phyloP scores from a whole-genome alignment of 2,797 vertebrate genomes.

The Spondyliosoma cantharus region DNA sequence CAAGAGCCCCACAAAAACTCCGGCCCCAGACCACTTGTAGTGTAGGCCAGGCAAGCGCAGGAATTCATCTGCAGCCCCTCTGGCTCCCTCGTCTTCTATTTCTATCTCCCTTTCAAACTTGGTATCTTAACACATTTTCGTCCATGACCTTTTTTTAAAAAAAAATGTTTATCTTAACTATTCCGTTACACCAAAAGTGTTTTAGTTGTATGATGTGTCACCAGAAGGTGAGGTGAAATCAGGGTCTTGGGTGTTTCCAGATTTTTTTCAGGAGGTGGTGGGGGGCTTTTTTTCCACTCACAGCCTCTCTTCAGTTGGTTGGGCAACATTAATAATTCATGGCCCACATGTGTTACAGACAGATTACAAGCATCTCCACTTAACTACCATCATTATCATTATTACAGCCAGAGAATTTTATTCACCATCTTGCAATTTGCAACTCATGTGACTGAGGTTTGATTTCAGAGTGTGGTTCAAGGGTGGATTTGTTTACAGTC shows the following conservation, averaged over 20 bases:
- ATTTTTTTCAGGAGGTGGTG: not conserved
- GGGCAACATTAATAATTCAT: constrained; percentile 80
- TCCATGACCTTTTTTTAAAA: not conserved
- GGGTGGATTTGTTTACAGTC: constrained; percentile 58
- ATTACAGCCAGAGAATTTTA: constrained; percentile 67
- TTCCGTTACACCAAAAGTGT: constrained; percentile 1
- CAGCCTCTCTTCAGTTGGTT: constrained; percentile 46
- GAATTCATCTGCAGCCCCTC: constrained; percentile 71
- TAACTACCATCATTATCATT: constrained; percentile 71
- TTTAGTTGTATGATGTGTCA: constrained; percentile 15
- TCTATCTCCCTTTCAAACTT: constrained; percentile 29
- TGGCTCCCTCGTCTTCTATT: constrained; percentile 38
- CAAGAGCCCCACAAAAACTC: constrained; percentile 84
- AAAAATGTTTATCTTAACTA: not conserved
- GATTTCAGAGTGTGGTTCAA: constrained; percentile 58
- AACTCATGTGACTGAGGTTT: constrained; percentile 58
- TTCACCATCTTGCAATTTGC: constrained; percentile 64
- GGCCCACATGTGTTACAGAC: constrained; percentile 74
- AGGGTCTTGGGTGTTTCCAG: constrained; percentile 35
- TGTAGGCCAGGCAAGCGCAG: constrained; percentile 63
- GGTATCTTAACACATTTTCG: not conserved
- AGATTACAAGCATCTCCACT: constrained; percentile 70
- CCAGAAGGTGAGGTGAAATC: constrained; percentile 20
- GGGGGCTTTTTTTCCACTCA: constrained; percentile 41
- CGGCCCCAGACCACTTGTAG: constrained; percentile 73